Percentiles rank a stretch among this genome's conserved stretches.
phyloP scores from a whole-genome alignment of 2,113 vertebrate species.

The Willisornis vidua region DNA sequence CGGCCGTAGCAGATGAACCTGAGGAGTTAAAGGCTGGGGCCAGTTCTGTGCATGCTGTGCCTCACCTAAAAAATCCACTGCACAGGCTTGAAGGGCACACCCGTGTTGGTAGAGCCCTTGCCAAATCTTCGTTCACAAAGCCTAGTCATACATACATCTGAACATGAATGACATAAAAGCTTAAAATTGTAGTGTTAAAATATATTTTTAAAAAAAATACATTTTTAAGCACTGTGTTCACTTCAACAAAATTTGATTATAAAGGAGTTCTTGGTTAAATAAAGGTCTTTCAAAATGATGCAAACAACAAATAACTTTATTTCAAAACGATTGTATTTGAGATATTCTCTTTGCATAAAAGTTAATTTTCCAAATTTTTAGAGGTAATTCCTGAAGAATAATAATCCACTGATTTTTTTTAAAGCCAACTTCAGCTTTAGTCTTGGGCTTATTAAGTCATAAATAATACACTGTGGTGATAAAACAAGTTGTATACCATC shows the following conservation, averaged over 20 bases:
- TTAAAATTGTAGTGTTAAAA: background rate
- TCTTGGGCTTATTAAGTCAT: background rate
- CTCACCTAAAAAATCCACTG: too few species aligned
- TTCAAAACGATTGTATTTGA: background rate
- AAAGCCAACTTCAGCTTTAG: background rate
- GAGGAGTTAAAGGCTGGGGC: too few species aligned
- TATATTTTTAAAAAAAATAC: background rate
- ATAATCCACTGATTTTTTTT: background rate
- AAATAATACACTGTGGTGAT: background rate
- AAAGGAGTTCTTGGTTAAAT: background rate
- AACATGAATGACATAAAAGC: background rate
- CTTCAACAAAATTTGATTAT: background rate
- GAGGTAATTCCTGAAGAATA: background rate
- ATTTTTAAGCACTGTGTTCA: background rate
- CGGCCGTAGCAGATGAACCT: too few species aligned
- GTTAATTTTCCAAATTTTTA: background rate
- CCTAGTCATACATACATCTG: background rate
- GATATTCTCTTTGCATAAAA: background rate
- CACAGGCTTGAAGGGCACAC: too few species aligned
- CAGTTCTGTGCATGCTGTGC: too few species aligned
- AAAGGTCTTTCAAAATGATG: background rate
- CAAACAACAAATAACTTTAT: background rate
- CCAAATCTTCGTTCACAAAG: too few species aligned
- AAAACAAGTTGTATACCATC: background rate
- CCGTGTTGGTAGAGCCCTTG: too few species aligned